phyloP scores from a whole-genome alignment of 1,140 invertebrate species.

The Geopemphigus sp. region DNA sequence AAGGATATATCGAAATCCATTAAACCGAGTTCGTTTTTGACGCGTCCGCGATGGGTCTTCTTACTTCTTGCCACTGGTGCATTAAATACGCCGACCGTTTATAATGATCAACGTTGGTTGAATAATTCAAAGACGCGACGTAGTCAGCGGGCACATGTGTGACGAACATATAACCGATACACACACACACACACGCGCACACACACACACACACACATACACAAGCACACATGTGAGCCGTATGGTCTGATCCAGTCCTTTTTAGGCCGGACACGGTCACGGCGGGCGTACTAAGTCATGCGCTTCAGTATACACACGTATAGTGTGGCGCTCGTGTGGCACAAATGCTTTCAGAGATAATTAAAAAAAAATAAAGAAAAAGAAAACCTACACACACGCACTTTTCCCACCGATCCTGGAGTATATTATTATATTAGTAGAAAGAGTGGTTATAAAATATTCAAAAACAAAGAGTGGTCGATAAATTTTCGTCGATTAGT shows the following conservation, averaged over 20 bases:
- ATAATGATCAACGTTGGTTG: neutral
- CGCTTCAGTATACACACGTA: no score
- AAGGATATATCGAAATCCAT: conserved; percentile 18
- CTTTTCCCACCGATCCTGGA: neutral
- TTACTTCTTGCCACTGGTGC: no score
- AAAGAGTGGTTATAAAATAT: conserved; percentile 44
- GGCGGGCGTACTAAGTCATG: neutral
- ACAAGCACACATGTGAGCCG: neutral
- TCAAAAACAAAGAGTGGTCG: conserved; percentile 34
- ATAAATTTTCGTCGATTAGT: conserved; percentile 16
- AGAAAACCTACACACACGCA: neutral
- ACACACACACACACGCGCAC: no score
- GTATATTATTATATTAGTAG: neutral
- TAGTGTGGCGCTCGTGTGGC: neutral
- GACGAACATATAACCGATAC: neutral
- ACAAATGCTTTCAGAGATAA: conserved; percentile 41
- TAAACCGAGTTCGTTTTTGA: neutral
- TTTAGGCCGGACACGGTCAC: neutral
- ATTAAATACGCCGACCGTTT: neutral
- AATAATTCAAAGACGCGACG: conserved; percentile 1
- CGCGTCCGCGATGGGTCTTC: neutral
- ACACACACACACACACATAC: no score
- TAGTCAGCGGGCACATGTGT: neutral
- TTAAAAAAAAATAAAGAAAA: conserved; percentile 45
- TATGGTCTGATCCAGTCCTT: neutral